A percentile compares a stretch with the other conserved stretches of the same genome.
phyloP scores from a whole-genome alignment of 2,888 invertebrate species.

The Drosophila putrida region DNA sequence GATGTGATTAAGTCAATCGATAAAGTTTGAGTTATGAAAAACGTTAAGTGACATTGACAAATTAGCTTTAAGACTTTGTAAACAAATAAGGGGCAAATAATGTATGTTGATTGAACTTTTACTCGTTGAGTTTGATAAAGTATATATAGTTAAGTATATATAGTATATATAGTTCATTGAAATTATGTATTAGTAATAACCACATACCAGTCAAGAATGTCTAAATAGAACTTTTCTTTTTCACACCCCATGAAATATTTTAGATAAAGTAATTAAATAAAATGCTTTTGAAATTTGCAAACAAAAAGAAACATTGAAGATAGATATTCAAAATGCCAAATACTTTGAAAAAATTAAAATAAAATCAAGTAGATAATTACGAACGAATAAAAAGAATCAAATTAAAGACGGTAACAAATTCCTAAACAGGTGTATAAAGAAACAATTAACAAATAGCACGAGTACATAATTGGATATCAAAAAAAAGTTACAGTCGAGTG shows the following conservation, averaged over 20 bases:
- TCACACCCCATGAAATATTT: neutral
- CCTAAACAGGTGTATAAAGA: constrained; percentile 4
- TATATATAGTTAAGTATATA: no score
- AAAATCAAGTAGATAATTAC: neutral
- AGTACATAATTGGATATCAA: neutral
- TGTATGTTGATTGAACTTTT: neutral
- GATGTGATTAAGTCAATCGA: neutral
- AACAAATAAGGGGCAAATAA: neutral
- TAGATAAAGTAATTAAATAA: neutral
- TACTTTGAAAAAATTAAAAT: neutral
- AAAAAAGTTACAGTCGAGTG: neutral
- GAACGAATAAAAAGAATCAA: neutral
- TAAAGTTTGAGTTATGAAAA: constrained; percentile 13
- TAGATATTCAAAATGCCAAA: neutral
- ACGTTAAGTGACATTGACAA: constrained; percentile 18
- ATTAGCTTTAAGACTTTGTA: constrained; percentile 9
- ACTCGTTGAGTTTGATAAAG: neutral
- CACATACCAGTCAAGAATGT: neutral
- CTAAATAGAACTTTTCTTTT: neutral
- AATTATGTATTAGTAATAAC: no score
- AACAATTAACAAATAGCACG: neutral
- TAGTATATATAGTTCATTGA: no score
- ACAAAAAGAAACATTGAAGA: neutral
- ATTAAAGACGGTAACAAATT: neutral
- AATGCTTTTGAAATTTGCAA: neutral